These are phyloP conservation scores for Dorcus hopei DNA, from an alignment of 2,888 invertebrate species.

Conservation along the genomic window DNA sequence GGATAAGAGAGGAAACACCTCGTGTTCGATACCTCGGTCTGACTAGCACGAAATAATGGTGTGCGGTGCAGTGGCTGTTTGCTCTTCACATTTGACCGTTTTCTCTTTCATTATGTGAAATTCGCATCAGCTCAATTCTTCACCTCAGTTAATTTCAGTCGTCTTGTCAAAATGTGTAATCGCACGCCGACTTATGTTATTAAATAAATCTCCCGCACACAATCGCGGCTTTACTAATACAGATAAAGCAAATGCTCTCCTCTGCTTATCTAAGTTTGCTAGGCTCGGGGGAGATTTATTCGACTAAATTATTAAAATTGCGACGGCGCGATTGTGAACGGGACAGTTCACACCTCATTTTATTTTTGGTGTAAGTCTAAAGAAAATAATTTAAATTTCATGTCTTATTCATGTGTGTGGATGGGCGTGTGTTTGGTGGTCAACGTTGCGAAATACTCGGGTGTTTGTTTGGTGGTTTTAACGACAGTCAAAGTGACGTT, in stretches of 20 bases:
- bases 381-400: no score
- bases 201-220: conserved; percentile 8
- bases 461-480: no score
- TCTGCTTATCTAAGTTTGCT: conserved; percentile 7
- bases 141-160: no score
- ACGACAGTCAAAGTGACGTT: background rate
- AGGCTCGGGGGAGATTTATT: conserved; percentile 1
- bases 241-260: conserved; percentile 9
- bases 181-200: background rate
- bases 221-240: conserved; percentile 7
- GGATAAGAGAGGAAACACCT: no score
- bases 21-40: no score
- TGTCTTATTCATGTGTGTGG: background rate
- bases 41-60: no score
- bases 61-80: background rate
- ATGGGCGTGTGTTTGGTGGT: background rate
- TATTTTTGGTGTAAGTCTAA: background rate
- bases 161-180: background rate
- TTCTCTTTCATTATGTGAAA: background rate
- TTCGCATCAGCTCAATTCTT: no score
- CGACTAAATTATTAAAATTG: conserved; percentile 2
- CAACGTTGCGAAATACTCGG: background rate
- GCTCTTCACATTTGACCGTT: background rate
- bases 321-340: conserved; percentile 1
- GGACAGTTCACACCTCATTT: conserved; percentile 4